Conservation (phyloP, 2,113 vertebrate genomes). For the Pteruthius melanotis region DNA sequence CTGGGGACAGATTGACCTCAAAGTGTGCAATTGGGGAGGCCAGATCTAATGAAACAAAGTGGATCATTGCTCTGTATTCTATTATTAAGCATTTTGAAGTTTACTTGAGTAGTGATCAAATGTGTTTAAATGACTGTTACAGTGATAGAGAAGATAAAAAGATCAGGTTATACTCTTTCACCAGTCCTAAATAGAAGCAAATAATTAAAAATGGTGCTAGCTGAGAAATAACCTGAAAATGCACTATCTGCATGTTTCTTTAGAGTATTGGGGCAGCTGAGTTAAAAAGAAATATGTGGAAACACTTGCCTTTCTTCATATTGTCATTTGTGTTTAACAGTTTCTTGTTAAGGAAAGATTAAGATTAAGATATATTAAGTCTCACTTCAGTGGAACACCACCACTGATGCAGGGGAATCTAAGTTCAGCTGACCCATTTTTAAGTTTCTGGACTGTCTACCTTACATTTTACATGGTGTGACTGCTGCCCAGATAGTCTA, state of each 20-base stretch:
- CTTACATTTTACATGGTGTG: not conserved
- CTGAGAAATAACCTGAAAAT: not conserved
- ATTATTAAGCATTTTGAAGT: not conserved
- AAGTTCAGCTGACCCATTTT: not conserved
- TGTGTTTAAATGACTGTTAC: not conserved
- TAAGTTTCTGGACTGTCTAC: not conserved
- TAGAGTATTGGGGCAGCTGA: not conserved
- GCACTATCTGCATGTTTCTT: not conserved
- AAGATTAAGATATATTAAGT: not conserved
- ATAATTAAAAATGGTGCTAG: not conserved
- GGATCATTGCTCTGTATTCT: not conserved
- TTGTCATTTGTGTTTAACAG: not conserved
- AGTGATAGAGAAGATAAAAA: not conserved
- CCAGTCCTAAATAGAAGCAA: not conserved
- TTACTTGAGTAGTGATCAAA: conserved; percentile 14
- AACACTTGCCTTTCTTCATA: not conserved
- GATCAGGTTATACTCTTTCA: not conserved
- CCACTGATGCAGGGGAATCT: not conserved
- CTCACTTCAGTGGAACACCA: not conserved
- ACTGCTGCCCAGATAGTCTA: not conserved
- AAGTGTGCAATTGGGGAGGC: not conserved
- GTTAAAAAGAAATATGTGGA: not conserved
- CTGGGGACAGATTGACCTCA: not conserved
- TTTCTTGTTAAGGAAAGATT: not conserved
- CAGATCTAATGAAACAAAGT: not conserved